phyloP scores from a whole-genome alignment of 2,888 invertebrate genomes.

The Pandemis corylana region DNA sequence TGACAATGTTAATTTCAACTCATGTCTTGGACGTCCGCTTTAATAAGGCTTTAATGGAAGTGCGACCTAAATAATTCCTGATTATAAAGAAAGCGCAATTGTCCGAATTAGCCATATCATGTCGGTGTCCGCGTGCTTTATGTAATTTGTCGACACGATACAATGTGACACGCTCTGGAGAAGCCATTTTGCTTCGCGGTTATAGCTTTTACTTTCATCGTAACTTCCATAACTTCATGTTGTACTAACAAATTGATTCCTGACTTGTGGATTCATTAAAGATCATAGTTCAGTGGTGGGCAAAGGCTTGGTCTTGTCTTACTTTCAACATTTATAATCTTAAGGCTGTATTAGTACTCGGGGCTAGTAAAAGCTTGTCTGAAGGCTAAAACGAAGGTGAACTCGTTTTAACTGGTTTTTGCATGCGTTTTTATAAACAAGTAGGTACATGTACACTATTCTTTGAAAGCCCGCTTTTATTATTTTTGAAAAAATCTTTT shows the following conservation, averaged over 20 bases:
- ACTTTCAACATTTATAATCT: neutral
- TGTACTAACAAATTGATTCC: neutral
- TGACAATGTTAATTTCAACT: too few relatives aligned
- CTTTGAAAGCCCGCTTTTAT: neutral
- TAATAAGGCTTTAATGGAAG: too few relatives aligned
- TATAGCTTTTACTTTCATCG: constrained; percentile 23
- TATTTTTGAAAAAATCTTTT: neutral
- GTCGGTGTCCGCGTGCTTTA: neutral
- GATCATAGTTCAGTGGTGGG: too few relatives aligned
- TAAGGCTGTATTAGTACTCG: neutral
- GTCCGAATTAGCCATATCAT: neutral
- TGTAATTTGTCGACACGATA: neutral
- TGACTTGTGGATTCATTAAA: too few relatives aligned
- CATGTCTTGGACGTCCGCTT: too few relatives aligned
- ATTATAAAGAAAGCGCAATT: neutral
- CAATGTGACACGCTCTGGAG: constrained; percentile 1
- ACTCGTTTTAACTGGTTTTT: constrained; percentile 28
- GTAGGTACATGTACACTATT: neutral
- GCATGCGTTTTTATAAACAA: neutral
- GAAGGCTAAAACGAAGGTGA: constrained; percentile 32
- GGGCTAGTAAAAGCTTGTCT: constrained; percentile 8
- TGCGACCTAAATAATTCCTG: neutral
- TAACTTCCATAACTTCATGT: neutral
- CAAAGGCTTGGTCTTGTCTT: neutral
- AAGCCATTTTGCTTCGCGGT: constrained; percentile 24